Evolutionary conservation across 2,113 vertebrate species (phyloP).

Genomic region (Caranx melampygus): DNA sequence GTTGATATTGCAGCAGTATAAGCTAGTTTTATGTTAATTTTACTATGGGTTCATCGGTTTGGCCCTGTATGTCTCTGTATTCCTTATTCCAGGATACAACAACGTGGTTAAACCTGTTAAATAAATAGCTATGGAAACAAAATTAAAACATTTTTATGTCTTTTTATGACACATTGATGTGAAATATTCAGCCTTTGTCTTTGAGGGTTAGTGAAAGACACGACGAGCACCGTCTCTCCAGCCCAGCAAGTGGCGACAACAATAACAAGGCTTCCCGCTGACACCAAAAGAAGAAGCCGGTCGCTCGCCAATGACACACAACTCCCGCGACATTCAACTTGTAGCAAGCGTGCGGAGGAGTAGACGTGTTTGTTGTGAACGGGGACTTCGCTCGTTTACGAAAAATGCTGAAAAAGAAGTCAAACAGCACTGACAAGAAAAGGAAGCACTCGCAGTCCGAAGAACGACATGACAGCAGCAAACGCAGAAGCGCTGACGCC

Average conservation of each 20-base stretch:
- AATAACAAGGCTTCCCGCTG: fast-evolving
- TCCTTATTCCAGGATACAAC: background rate
- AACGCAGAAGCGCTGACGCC: slow-evolving; percentile 67
- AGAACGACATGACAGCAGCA: slow-evolving; percentile 59
- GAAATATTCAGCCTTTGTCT: background rate
- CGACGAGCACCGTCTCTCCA: background rate
- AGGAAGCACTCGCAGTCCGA: slow-evolving; percentile 74
- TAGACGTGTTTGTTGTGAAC: fast-evolving
- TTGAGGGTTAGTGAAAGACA: background rate
- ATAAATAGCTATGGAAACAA: background rate
- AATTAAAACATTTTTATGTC: background rate
- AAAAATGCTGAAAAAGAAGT: slow-evolving; percentile 82
- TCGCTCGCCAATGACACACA: slow-evolving; percentile 1
- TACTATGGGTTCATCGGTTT: background rate
- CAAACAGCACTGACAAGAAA: slow-evolving; percentile 78
- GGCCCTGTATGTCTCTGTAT: background rate
- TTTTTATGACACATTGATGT: background rate
- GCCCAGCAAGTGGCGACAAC: slow-evolving; percentile 23
- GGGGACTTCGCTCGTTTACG: fast-evolving
- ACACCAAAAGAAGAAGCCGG: slow-evolving; percentile 2
- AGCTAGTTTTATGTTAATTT: background rate
- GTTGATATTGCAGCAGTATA: background rate
- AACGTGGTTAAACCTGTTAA: background rate
- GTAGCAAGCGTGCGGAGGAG: fast-evolving
- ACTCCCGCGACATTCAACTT: slow-evolving; percentile 3